A percentile compares a stretch with the other conserved stretches of the same genome.
Evolutionary conservation across 2,888 invertebrate genomes (phyloP).

Genomic region (Tholera decimalis): DNA sequence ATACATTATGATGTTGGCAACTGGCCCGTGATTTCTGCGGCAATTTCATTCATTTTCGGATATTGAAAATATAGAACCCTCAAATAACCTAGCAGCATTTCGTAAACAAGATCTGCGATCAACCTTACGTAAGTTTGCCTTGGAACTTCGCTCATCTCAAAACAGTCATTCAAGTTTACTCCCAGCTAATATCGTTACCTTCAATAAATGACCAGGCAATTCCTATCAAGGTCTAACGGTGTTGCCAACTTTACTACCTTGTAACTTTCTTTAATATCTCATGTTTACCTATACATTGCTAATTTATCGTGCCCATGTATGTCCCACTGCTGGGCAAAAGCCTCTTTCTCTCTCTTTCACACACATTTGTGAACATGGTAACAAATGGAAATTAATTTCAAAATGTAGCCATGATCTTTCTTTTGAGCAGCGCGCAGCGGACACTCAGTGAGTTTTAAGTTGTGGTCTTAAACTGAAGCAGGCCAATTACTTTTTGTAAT

Average conservation of each 20-base stretch:
- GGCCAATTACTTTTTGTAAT: no score
- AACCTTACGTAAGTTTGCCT: not conserved
- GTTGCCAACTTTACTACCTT: conserved; percentile 16
- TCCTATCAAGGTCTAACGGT: not conserved
- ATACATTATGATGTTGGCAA: conserved; percentile 19
- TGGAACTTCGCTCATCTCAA: not conserved
- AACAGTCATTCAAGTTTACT: not conserved
- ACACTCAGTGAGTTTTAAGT: no score
- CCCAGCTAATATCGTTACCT: not conserved
- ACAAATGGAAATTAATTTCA: no score
- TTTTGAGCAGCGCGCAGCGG: no score
- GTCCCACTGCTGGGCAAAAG: no score
- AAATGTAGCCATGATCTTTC: no score
- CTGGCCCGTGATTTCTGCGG: not conserved
- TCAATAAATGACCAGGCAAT: not conserved
- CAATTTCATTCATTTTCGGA: not conserved
- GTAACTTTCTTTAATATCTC: conserved; percentile 14
- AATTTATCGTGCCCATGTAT: no score
- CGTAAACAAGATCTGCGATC: not conserved
- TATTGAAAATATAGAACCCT: no score
- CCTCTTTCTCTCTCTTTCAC: no score
- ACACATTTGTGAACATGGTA: no score
- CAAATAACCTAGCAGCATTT: not conserved
- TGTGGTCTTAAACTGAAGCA: no score
- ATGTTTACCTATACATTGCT: no score